Conservation (phyloP, 2,113 vertebrate species). For the Oreochromis niloticus region DNA sequence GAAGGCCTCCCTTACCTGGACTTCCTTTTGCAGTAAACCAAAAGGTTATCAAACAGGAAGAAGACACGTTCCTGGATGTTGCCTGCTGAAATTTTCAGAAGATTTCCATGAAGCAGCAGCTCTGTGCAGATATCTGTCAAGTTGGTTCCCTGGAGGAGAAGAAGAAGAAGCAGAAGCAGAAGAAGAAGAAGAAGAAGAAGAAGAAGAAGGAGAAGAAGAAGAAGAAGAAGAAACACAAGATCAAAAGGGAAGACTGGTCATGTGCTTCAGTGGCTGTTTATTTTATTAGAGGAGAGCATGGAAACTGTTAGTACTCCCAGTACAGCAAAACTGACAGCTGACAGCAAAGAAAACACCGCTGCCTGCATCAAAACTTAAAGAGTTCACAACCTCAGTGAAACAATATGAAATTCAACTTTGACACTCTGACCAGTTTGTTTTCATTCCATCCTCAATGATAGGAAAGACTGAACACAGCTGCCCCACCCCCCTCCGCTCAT, state of each 20-base stretch:
- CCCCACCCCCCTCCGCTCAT: neutral
- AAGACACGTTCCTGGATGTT: conserved; percentile 98
- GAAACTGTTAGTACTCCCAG: neutral
- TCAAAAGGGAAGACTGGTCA: neutral
- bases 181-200: neutral
- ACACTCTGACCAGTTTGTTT: neutral
- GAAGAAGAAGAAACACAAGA: neutral
- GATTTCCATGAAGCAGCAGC: conserved; percentile 88
- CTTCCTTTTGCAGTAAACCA: conserved; percentile 98
- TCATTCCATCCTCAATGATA: conserved; percentile 12
- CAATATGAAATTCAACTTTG: conserved; percentile 22
- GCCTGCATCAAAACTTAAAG: neutral
- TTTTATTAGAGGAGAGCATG: neutral
- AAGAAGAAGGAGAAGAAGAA: neutral
- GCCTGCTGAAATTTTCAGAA: conserved; percentile 96
- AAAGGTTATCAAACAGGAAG: conserved; percentile 97
- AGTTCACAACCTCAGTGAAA: conserved; percentile 7
- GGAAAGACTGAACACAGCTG: neutral
- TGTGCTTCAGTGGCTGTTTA: neutral
- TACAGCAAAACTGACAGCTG: neutral
- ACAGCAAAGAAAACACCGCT: neutral
- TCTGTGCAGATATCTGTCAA: conserved; percentile 96
- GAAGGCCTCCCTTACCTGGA: conserved; percentile 79
- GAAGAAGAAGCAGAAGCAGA: neutral
- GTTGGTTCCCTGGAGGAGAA: conserved; percentile 84